phyloP scores from a whole-genome alignment of 2,113 vertebrate genomes.

The Lontra canadensis region DNA sequence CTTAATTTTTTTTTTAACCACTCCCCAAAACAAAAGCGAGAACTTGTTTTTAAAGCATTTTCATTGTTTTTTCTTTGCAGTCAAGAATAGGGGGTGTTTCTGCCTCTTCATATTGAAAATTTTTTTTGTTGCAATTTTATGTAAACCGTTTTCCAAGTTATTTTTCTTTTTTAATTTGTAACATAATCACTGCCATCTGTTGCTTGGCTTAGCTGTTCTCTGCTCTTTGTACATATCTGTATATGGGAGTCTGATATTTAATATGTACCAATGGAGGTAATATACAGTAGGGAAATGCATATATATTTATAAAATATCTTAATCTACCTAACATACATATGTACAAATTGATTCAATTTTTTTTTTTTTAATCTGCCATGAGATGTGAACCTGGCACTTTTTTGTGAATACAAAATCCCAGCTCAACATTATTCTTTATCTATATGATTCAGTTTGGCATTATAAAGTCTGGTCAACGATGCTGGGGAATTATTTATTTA shows the following conservation, averaged over 20 bases:
- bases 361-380: background rate
- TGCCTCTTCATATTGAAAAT: background rate
- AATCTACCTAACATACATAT: background rate
- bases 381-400: background rate
- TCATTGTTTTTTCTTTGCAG: background rate
- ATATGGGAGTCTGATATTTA: background rate
- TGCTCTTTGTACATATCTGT: background rate
- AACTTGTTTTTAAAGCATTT: background rate
- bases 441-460: background rate
- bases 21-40: background rate
- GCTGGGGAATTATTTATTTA: background rate
- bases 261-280: background rate
- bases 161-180: conserved; percentile 62
- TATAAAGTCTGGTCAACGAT: background rate
- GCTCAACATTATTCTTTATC: background rate
- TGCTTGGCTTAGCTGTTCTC: conserved; percentile 40
- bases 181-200: background rate
- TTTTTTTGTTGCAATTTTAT: background rate
- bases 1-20: background rate
- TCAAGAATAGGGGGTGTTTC: background rate
- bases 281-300: background rate
- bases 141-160: background rate
- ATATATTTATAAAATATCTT: conserved; percentile 7
- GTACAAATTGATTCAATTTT: background rate
- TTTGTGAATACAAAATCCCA: background rate